These are phyloP conservation scores for Ceyx margarethae DNA, from an alignment of 2,113 vertebrate genomes.

Conservation along the genomic window DNA sequence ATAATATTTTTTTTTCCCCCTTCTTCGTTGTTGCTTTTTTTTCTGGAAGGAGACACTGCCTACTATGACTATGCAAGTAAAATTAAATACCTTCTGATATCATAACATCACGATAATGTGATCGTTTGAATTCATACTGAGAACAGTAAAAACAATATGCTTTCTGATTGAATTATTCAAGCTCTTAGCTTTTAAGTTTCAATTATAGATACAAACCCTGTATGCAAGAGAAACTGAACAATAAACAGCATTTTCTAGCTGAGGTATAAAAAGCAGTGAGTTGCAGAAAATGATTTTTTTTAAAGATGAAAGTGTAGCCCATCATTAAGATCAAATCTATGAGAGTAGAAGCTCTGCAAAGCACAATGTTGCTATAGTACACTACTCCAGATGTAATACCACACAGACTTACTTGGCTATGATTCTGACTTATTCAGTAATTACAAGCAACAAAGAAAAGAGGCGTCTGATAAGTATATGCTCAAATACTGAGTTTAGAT, in stretches of 20 bases:
- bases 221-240: conserved; percentile 43
- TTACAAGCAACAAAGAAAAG: conserved; percentile 63
- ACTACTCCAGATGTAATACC: conserved; percentile 47
- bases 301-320: conserved; percentile 44
- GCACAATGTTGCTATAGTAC: not conserved
- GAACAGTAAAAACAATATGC: conserved; percentile 67
- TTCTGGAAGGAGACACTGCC: not conserved
- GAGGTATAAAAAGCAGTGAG: conserved; percentile 59
- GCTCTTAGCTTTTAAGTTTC: conserved; percentile 69
- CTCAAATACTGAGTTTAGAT: conserved; percentile 34
- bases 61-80: conserved; percentile 52
- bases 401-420: conserved; percentile 16
- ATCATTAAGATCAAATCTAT: conserved; percentile 53
- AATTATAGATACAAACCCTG: conserved; percentile 62
- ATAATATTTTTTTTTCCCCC: too few relatives aligned
- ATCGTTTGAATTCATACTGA: conserved; percentile 67
- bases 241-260: conserved; percentile 47
- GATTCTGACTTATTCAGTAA: conserved; percentile 51
- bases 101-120: conserved; percentile 60
- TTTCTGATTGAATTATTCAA: conserved; percentile 71
- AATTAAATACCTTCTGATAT: conserved; percentile 64
- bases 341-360: conserved; percentile 33
- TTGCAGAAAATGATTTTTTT: conserved; percentile 57
- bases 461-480: not conserved
- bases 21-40: not conserved